Conservation (phyloP, 2,888 invertebrate genomes). For the Neocrepidodera transversa region DNA sequence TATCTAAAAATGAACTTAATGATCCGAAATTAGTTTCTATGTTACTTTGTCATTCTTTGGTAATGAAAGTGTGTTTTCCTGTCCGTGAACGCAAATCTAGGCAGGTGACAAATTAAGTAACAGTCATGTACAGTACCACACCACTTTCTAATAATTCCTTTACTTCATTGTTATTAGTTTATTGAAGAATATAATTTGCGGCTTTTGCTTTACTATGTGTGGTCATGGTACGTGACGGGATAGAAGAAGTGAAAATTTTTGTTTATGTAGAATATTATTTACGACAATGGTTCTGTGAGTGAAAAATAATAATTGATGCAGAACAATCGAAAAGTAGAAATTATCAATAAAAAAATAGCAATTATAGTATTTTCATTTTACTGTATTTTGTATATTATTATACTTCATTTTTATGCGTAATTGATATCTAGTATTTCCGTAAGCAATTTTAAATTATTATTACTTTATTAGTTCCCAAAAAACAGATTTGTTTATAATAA, state of each 20-base stretch:
- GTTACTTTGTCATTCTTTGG: background rate
- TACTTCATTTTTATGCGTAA: too few relatives aligned
- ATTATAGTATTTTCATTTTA: too few relatives aligned
- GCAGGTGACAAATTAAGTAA: slow-evolving; percentile 12
- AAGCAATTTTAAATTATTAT: too few relatives aligned
- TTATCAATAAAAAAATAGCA: too few relatives aligned
- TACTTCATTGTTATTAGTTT: background rate
- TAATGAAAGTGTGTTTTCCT: slow-evolving; percentile 12
- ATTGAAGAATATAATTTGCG: slow-evolving; percentile 15
- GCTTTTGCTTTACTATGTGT: slow-evolving; percentile 1
- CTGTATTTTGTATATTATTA: too few relatives aligned
- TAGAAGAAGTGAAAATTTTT: background rate
- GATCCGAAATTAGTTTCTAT: background rate
- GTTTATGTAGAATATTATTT: background rate
- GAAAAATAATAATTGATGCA: too few relatives aligned
- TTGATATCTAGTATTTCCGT: too few relatives aligned
- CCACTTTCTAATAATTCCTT: slow-evolving; percentile 8
- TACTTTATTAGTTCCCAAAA: too few relatives aligned
- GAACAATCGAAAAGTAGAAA: too few relatives aligned
- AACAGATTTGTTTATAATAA: too few relatives aligned
- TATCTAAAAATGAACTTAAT: too few relatives aligned
- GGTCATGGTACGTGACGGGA: background rate
- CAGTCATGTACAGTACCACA: background rate
- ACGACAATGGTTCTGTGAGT: too few relatives aligned
- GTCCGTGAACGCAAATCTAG: slow-evolving; percentile 5